Evolutionary conservation across 2,888 invertebrate genomes (phyloP).

Genomic region (Hesperia comma): DNA sequence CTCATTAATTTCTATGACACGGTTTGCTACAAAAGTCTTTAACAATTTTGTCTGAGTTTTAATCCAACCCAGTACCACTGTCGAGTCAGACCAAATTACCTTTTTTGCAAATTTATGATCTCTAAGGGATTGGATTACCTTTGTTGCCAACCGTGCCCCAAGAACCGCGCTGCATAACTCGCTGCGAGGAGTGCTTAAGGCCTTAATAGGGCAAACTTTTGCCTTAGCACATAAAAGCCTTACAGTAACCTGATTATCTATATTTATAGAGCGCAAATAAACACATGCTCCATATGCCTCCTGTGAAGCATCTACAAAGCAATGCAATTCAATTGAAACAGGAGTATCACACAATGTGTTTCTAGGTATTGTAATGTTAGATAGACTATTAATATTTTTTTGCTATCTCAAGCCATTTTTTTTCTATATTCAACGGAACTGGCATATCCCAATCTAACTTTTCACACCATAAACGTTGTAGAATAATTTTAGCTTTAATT

Average conservation of each 20-base stretch:
- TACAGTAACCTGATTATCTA: constrained; percentile 9
- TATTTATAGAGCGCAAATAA: constrained; percentile 28
- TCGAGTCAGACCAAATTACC: constrained; percentile 41
- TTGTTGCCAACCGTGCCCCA: constrained; percentile 10
- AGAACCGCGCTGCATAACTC: constrained; percentile 40
- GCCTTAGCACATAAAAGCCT: constrained; percentile 36
- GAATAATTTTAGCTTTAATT: constrained; percentile 6
- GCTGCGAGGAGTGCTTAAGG: constrained; percentile 31
- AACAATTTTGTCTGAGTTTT: constrained; percentile 12
- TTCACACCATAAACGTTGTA: constrained; percentile 6
- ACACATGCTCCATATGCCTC: constrained; percentile 38
- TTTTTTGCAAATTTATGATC: constrained; percentile 5
- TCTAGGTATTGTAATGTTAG: constrained; percentile 1
- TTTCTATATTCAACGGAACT: background rate
- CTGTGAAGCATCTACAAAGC: constrained; percentile 41
- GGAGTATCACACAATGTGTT: background rate
- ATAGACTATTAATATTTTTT: background rate
- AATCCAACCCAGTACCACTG: constrained; percentile 41
- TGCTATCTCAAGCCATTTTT: background rate
- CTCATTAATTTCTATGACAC: constrained; percentile 38
- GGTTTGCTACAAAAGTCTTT: constrained; percentile 40
- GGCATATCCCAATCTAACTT: constrained; percentile 7
- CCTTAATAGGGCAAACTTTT: constrained; percentile 29
- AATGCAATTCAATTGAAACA: constrained; percentile 21
- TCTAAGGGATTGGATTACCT: constrained; percentile 23